A percentile compares a stretch with the other conserved stretches of the same genome.
Conservation (phyloP, 2,113 vertebrate species). For the Osmerus mordax region DNA sequence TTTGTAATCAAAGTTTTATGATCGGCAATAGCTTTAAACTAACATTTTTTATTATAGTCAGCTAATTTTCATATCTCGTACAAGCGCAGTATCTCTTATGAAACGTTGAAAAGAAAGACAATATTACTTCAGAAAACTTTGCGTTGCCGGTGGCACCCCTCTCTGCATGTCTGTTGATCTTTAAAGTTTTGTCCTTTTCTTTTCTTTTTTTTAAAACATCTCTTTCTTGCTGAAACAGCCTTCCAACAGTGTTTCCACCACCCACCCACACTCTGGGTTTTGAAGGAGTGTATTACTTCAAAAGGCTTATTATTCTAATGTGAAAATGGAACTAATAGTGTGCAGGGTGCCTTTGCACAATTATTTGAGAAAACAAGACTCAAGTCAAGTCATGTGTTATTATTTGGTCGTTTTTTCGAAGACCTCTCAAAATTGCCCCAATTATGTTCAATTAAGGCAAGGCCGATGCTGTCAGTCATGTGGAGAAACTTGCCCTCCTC, state of each 20-base stretch:
- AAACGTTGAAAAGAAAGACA: too few species aligned
- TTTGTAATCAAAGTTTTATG: slow-evolving; percentile 99
- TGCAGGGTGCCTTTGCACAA: slow-evolving; percentile 75
- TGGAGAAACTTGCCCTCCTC: slow-evolving; percentile 74
- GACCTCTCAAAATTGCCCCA: slow-evolving; percentile 88
- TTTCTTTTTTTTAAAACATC: too few species aligned
- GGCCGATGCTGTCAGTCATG: slow-evolving; percentile 91
- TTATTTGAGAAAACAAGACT: slow-evolving; percentile 79
- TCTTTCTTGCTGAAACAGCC: too few species aligned
- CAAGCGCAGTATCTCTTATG: too few species aligned
- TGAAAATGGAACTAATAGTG: slow-evolving; percentile 81
- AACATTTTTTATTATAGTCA: slow-evolving; percentile 99
- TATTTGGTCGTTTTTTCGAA: slow-evolving; percentile 76
- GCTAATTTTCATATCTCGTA: slow-evolving; percentile 77
- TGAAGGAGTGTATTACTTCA: slow-evolving; percentile 77
- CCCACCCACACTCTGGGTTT: slow-evolving; percentile 62
- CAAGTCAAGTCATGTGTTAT: slow-evolving; percentile 77
- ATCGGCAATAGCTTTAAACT: slow-evolving; percentile 94
- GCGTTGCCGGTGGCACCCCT: too few species aligned
- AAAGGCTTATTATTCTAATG: slow-evolving; percentile 81
- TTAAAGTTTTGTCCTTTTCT: too few species aligned
- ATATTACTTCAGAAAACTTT: too few species aligned
- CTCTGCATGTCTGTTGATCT: too few species aligned
- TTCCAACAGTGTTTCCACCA: slow-evolving; percentile 32
- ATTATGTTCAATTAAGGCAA: slow-evolving; percentile 99